A percentile compares a stretch with the other conserved stretches of the same genome.
phyloP scores from a whole-genome alignment of 1,140 invertebrate species.

The Drosophila albomicans region DNA sequence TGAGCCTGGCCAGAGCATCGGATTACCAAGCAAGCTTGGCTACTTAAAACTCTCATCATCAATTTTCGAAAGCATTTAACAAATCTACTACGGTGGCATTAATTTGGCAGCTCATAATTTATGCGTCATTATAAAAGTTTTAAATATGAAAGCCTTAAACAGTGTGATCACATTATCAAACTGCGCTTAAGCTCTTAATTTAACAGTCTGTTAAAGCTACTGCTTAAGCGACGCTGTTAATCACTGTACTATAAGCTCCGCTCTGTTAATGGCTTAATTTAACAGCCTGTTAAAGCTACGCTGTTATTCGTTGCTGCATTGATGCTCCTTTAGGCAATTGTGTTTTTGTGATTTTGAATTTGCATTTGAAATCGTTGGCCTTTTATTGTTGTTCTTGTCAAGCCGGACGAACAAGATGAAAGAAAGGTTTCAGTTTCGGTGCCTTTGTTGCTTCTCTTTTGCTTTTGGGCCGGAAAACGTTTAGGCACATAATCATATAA shows the following conservation, averaged over 20 bases:
- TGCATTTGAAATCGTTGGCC: slow-evolving; percentile 24
- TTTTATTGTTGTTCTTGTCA: slow-evolving; percentile 39
- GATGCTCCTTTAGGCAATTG: not conserved
- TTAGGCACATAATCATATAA: slow-evolving; percentile 62
- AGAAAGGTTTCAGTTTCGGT: slow-evolving; percentile 38
- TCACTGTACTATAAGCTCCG: not conserved
- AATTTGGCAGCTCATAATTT: not conserved
- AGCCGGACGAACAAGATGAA: slow-evolving; percentile 64
- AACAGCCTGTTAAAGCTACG: not conserved
- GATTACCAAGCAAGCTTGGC: slow-evolving; percentile 37
- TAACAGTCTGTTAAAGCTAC: not conserved
- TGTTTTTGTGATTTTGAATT: slow-evolving; percentile 12
- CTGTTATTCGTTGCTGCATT: not conserved
- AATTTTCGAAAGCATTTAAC: slow-evolving; percentile 28
- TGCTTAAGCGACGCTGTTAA: not conserved
- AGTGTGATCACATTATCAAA: not conserved
- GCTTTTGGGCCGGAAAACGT: slow-evolving; percentile 71
- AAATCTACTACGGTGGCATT: slow-evolving; percentile 14
- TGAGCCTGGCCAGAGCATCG: slow-evolving; percentile 67
- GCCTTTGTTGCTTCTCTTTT: slow-evolving; percentile 20
- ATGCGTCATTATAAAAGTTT: not conserved
- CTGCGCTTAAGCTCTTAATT: not conserved
- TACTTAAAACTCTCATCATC: slow-evolving; percentile 16
- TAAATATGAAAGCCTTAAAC: not conserved
- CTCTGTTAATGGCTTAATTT: not conserved